Conservation (phyloP, 2,113 vertebrate genomes). For the Manacus vitellinus region DNA sequence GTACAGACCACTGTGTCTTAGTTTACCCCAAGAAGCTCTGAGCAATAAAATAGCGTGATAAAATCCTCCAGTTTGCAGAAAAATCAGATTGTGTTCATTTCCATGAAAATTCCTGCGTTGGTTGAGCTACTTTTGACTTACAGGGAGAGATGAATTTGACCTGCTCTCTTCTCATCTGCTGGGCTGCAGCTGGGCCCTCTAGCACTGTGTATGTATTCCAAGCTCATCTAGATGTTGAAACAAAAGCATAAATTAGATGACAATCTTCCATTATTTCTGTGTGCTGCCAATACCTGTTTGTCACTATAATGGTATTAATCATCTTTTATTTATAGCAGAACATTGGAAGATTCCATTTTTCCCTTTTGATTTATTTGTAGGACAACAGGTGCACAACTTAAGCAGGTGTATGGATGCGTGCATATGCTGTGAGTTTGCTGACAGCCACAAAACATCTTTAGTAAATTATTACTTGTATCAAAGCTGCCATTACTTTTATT, state of each 20-base stretch:
- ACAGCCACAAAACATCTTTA: conserved; percentile 36
- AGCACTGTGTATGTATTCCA: conserved; percentile 32
- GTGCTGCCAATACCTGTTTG: conserved; percentile 44
- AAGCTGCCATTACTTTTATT: conserved; percentile 46
- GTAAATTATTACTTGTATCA: conserved; percentile 51
- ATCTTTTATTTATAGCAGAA: conserved; percentile 39
- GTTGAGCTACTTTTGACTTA: conserved; percentile 48
- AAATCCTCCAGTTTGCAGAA: background rate
- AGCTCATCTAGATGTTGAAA: conserved; percentile 41
- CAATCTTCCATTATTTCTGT: conserved; percentile 56
- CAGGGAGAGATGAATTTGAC: conserved; percentile 11
- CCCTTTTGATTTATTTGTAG: conserved; percentile 18
- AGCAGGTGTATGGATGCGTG: conserved; percentile 7
- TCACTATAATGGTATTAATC: conserved; percentile 28
- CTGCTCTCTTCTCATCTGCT: conserved; percentile 22
- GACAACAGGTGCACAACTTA: conserved; percentile 33
- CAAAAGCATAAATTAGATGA: conserved; percentile 35
- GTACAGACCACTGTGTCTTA: background rate
- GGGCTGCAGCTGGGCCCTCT: conserved; percentile 31
- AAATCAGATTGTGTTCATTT: conserved; percentile 4
- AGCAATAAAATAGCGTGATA: background rate
- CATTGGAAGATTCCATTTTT: background rate
- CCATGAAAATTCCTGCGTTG: background rate
- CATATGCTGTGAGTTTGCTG: conserved; percentile 17
- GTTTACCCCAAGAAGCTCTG: background rate